Conservation (phyloP, 2,888 invertebrate species). For the Prenolepis imparis region DNA sequence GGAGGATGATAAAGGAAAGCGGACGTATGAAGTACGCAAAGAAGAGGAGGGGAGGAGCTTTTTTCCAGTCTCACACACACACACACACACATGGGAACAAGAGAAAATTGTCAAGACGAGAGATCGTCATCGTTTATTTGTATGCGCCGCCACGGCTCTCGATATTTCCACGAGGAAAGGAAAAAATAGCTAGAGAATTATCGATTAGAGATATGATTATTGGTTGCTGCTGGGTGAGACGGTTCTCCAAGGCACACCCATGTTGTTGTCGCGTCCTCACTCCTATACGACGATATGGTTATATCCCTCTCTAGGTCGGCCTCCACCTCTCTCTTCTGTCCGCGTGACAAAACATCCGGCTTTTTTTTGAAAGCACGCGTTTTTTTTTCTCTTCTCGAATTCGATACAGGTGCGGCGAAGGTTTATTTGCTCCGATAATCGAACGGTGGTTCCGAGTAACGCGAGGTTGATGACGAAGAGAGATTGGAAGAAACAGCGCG, state of each 20-base stretch:
- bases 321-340: background rate
- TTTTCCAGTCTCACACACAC: slow-evolving; percentile 10
- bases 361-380: background rate
- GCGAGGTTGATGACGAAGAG: slow-evolving; percentile 42
- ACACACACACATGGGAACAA: slow-evolving; percentile 27
- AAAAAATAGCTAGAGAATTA: slow-evolving; percentile 66
- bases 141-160: slow-evolving; percentile 42
- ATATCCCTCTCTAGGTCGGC: slow-evolving; percentile 55
- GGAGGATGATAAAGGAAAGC: background rate
- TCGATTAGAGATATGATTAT: slow-evolving; percentile 81
- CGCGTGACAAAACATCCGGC: background rate
- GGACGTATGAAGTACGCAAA: background rate
- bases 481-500: slow-evolving; percentile 42
- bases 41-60: background rate
- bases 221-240: slow-evolving; percentile 83
- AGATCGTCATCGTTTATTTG: slow-evolving; percentile 46
- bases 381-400: background rate
- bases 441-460: slow-evolving; percentile 50
- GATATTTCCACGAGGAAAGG: slow-evolving; percentile 36
- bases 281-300: slow-evolving; percentile 52
- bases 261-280: slow-evolving; percentile 60
- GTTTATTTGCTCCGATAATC: slow-evolving; percentile 43
- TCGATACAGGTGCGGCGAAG: slow-evolving; percentile 17
- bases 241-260: slow-evolving; percentile 83
- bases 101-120: slow-evolving; percentile 53